phyloP scores from a whole-genome alignment of 2,797 vertebrate species.

The Sphenopsis melanotis region DNA sequence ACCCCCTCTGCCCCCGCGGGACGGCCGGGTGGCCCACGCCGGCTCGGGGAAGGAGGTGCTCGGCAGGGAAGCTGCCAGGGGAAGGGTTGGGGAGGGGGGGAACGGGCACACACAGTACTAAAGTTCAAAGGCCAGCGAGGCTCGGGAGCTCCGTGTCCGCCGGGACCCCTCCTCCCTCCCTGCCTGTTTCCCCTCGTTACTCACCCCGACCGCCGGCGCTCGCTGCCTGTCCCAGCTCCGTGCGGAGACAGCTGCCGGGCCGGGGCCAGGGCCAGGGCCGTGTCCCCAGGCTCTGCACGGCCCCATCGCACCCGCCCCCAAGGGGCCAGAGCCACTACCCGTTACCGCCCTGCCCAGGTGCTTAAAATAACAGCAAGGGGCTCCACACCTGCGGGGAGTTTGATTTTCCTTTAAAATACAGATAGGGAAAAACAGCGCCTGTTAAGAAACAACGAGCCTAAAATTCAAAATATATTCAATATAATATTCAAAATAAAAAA shows the following conservation, averaged over 20 bases:
- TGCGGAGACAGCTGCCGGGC: slow-evolving; percentile 80
- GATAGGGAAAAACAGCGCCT: neutral
- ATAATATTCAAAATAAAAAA: neutral
- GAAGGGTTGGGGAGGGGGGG: neutral
- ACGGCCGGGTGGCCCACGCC: neutral
- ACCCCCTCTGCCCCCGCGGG: neutral
- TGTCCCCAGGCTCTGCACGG: neutral
- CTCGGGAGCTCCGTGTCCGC: neutral
- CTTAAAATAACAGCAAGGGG: neutral
- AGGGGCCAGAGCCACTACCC: neutral
- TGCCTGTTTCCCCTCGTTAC: slow-evolving; percentile 62
- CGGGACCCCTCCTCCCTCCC: neutral
- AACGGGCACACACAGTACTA: neutral
- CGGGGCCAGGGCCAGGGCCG: slow-evolving; percentile 61
- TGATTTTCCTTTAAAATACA: slow-evolving; percentile 15
- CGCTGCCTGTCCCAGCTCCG: slow-evolving; percentile 75
- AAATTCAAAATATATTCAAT: neutral
- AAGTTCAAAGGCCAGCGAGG: slow-evolving; percentile 40
- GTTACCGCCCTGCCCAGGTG: neutral
- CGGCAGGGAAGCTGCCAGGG: neutral
- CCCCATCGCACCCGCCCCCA: neutral
- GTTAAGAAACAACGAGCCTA: neutral
- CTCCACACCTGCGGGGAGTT: neutral
- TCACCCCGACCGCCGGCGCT: slow-evolving; percentile 76
- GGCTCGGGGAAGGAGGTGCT: neutral